Evolutionary conservation across 2,888 invertebrate species (phyloP).

Genomic region (Crematogaster levior): DNA sequence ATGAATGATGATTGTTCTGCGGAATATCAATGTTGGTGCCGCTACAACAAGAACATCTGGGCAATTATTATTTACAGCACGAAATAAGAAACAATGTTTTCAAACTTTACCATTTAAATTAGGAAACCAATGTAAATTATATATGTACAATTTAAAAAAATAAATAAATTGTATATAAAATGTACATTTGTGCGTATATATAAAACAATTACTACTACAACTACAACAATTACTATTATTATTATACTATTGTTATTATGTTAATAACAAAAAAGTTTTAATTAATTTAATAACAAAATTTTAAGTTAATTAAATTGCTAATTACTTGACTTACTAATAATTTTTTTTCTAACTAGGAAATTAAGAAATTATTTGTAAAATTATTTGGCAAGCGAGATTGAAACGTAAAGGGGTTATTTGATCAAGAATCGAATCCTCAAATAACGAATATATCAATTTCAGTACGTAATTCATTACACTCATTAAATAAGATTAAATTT

Average conservation of each 20-base stretch:
- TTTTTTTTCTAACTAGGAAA: background rate
- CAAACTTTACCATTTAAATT: background rate
- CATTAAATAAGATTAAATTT: slow-evolving; percentile 11
- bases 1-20: slow-evolving; percentile 41
- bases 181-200: background rate
- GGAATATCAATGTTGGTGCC: slow-evolving; percentile 35
- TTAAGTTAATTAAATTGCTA: background rate
- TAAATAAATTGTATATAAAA: slow-evolving; percentile 1
- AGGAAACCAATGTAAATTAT: background rate
- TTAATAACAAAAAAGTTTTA: background rate
- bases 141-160: background rate
- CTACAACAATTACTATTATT: background rate
- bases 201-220: background rate
- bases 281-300: background rate
- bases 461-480: background rate
- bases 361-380: background rate
- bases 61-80: slow-evolving; percentile 40
- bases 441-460: background rate
- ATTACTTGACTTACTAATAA: background rate
- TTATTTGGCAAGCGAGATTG: slow-evolving; percentile 2
- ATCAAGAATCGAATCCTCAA: background rate
- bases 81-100: slow-evolving; percentile 18
- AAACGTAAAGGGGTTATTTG: slow-evolving; percentile 6
- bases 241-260: background rate
- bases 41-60: slow-evolving; percentile 50